Conservation (phyloP, 2,113 vertebrate species). For the Morone saxatilis region DNA sequence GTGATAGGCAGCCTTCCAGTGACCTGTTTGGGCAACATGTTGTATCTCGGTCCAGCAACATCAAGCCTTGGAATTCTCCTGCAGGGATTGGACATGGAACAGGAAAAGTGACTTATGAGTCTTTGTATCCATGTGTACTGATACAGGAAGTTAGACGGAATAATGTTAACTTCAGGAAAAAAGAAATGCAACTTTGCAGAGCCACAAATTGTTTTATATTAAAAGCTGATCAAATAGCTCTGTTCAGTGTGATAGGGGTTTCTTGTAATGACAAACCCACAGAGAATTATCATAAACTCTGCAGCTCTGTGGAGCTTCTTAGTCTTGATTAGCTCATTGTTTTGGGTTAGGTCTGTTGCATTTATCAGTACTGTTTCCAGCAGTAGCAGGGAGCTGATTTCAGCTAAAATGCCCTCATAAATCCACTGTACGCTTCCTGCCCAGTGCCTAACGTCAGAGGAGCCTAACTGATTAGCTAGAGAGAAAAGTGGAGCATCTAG, state of each 20-base stretch:
- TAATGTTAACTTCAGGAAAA: neutral
- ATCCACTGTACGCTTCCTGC: neutral
- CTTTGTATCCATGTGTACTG: neutral
- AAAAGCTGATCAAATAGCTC: neutral
- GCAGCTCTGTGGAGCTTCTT: neutral
- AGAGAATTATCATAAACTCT: neutral
- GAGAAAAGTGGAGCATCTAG: neutral
- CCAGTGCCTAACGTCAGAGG: neutral
- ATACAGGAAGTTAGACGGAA: neutral
- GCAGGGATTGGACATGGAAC: neutral
- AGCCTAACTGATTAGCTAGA: neutral
- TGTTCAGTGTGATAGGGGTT: neutral
- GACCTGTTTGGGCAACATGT: constrained; percentile 55
- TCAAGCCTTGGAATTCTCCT: neutral
- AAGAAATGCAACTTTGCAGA: neutral
- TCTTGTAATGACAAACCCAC: neutral
- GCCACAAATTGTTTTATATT: neutral
- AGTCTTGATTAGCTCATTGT: neutral
- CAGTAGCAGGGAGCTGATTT: neutral
- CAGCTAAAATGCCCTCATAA: neutral
- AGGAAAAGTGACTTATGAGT: neutral
- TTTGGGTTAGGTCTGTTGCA: constrained; percentile 2
- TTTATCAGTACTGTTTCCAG: neutral
- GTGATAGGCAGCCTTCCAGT: constrained; percentile 76
- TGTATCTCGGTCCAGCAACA: constrained; percentile 54